These are phyloP conservation scores for Microctenopoma stevenorrisi DNA, from an alignment of 2,797 vertebrate species.

Conservation along the genomic window DNA sequence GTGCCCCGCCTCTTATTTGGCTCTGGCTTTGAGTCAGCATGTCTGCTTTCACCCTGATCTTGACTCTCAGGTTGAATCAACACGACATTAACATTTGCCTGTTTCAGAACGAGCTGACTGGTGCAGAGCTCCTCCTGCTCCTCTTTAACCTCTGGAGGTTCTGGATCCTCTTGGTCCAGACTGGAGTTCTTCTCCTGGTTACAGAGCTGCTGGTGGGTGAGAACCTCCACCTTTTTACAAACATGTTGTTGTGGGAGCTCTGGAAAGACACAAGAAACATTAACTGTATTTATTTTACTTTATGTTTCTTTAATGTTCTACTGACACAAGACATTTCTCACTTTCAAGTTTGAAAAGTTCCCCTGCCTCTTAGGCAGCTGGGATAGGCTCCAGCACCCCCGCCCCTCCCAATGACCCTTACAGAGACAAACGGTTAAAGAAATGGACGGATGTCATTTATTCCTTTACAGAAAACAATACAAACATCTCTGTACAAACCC, in stretches of 20 bases:
- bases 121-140: constrained; percentile 14
- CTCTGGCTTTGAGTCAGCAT: neutral
- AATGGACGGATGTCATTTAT: no score
- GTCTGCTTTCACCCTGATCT: neutral
- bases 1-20: no score
- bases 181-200: neutral
- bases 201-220: neutral
- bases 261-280: neutral
- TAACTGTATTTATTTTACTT: no score
- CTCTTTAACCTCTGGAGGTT: neutral
- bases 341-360: no score
- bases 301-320: no score
- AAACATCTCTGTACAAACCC: no score
- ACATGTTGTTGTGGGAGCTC: neutral
- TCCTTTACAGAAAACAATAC: no score
- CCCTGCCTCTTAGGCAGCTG: no score
- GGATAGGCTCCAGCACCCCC: no score
- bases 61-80: neutral
- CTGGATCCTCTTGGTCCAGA: neutral
- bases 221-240: neutral
- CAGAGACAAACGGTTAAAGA: no score
- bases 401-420: no score
- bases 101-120: constrained; percentile 12
- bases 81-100: neutral
- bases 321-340: neutral